These are phyloP conservation scores for Carollia perspicillata DNA, from an alignment of 2,113 vertebrate species.

Conservation along the genomic window DNA sequence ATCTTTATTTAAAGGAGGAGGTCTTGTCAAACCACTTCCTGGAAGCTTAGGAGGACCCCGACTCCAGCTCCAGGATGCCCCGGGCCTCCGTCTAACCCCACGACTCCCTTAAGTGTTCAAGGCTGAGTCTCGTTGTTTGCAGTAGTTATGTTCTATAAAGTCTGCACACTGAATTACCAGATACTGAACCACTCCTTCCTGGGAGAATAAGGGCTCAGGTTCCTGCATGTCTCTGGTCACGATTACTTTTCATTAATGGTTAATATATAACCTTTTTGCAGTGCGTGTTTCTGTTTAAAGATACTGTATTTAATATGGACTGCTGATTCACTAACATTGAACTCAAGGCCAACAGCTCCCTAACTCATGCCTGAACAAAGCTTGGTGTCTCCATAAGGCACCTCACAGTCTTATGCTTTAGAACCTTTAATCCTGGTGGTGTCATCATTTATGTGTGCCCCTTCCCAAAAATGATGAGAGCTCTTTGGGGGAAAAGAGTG, in stretches of 20 bases:
- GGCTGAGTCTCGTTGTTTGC: not conserved
- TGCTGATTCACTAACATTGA: not conserved
- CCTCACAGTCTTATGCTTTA: not conserved
- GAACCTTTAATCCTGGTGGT: not conserved
- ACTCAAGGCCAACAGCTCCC: not conserved
- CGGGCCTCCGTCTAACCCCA: not conserved
- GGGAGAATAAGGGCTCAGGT: not conserved
- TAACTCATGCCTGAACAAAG: not conserved
- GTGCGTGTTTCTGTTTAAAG: not conserved
- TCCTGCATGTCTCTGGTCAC: not conserved
- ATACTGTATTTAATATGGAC: not conserved
- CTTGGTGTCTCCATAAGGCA: not conserved
- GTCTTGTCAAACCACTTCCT: not conserved
- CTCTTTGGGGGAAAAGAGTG: not conserved
- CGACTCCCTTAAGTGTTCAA: not conserved
- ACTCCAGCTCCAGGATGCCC: not conserved
- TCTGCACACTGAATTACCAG: not conserved
- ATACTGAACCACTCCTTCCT: not conserved
- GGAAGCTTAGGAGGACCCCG: not conserved
- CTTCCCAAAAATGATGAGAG: not conserved
- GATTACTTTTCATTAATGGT: not conserved
- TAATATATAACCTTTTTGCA: not conserved
- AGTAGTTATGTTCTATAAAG: not conserved
- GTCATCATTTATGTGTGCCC: not conserved
- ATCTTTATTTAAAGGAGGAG: not conserved